A percentile compares a stretch with the other conserved stretches of the same genome.
Conservation (phyloP, 2,113 vertebrate species). For the Phodopus roborovskii region DNA sequence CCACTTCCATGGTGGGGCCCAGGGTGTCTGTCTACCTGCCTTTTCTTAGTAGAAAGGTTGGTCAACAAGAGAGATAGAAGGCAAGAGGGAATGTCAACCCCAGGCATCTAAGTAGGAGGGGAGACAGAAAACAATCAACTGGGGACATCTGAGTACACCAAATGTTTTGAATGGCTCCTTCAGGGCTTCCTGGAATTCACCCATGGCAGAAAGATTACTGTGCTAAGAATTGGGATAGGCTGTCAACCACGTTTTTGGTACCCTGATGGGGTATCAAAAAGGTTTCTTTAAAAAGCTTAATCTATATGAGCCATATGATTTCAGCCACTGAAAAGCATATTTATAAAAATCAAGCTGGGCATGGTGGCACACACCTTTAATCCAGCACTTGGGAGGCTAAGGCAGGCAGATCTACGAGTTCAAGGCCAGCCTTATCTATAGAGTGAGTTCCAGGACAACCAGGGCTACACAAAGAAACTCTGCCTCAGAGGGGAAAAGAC, state of each 20-base stretch:
- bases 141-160: neutral
- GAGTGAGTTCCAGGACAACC: neutral
- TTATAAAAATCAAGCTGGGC: neutral
- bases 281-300: neutral
- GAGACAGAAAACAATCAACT: neutral
- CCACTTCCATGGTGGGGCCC: neutral
- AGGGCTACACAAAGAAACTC: neutral
- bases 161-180: neutral
- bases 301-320: neutral
- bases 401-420: neutral
- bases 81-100: neutral
- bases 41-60: neutral
- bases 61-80: neutral
- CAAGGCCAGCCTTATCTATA: neutral
- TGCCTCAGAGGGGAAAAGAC: neutral
- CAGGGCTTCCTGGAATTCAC: neutral
- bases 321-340: neutral
- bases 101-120: neutral
- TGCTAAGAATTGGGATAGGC: neutral
- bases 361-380: neutral
- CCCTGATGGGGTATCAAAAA: too few species aligned
- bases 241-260: neutral
- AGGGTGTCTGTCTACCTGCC: neutral
- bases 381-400: neutral
- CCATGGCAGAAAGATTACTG: neutral